phyloP scores from a whole-genome alignment of 2,888 invertebrate genomes.

The Craniophora ligustri region DNA sequence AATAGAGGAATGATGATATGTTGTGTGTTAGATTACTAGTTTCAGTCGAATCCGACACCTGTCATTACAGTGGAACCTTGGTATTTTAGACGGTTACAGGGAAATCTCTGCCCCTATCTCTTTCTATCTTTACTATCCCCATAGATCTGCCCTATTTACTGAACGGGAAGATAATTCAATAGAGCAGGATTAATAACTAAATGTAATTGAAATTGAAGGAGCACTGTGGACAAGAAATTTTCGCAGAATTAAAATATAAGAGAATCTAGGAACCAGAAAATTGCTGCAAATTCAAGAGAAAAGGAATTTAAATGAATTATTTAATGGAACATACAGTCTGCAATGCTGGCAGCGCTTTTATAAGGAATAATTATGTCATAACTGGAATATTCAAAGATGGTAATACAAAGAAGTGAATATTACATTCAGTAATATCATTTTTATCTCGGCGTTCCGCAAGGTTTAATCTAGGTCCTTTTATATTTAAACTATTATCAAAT shows the following conservation, averaged over 20 bases:
- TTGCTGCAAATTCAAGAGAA: background rate
- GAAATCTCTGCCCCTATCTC: background rate
- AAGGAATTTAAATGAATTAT: slow-evolving; percentile 5
- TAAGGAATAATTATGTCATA: slow-evolving; percentile 7
- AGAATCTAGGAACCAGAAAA: too few species aligned
- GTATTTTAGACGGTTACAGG: too few species aligned
- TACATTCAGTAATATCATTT: slow-evolving; percentile 4
- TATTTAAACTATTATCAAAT: slow-evolving; percentile 30
- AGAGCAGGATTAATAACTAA: background rate
- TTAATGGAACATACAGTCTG: background rate
- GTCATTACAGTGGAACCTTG: background rate
- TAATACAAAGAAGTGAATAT: slow-evolving; percentile 3
- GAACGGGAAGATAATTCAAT: background rate
- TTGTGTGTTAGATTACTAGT: too few species aligned
- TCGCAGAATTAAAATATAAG: too few species aligned
- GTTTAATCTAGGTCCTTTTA: slow-evolving; percentile 33
- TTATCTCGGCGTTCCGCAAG: slow-evolving; percentile 42
- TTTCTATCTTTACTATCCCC: background rate
- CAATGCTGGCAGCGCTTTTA: slow-evolving; percentile 8
- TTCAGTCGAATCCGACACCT: background rate
- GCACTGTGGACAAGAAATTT: background rate
- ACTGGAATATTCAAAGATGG: slow-evolving; percentile 7
- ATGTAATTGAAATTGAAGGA: background rate
- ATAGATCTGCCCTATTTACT: background rate
- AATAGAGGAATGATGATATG: too few species aligned